Conservation (phyloP, 2,113 vertebrate genomes). For the Tauraco erythrolophus region DNA sequence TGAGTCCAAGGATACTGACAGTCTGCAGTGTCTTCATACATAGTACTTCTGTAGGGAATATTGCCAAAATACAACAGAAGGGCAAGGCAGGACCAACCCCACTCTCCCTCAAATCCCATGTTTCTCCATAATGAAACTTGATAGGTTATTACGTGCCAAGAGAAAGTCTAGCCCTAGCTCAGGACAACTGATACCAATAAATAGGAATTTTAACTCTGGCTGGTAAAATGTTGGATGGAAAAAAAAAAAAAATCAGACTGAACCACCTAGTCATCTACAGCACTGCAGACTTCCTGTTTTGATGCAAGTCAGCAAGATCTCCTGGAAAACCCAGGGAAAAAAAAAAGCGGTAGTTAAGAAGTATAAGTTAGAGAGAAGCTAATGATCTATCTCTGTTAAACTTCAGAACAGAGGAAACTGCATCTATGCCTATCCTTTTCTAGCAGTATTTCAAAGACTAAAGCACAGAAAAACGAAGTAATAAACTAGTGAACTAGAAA, state of each 20-base stretch:
- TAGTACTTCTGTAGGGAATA: background rate
- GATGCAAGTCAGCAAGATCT: constrained; percentile 47
- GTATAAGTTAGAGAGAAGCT: constrained; percentile 7
- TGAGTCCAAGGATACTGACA: background rate
- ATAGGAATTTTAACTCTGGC: constrained; percentile 9
- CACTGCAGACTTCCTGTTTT: constrained; percentile 46
- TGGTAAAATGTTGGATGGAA: background rate
- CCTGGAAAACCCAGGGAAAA: constrained; percentile 37
- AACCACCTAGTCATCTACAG: constrained; percentile 46
- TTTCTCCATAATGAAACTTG: background rate
- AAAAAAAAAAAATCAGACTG: background rate
- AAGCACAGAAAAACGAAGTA: background rate
- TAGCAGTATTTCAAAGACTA: background rate
- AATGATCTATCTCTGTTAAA: background rate
- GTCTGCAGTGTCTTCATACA: background rate
- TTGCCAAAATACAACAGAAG: background rate
- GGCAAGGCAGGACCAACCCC: background rate
- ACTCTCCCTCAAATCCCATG: background rate
- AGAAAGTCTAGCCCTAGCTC: background rate
- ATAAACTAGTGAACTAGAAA: background rate
- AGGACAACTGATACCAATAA: background rate
- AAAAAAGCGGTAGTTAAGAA: constrained; percentile 25
- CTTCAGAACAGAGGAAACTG: background rate
- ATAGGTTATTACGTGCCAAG: background rate
- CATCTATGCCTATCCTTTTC: background rate